Evolutionary conservation across 2,797 vertebrate species (phyloP).

Genomic region (Sebastes minor): DNA sequence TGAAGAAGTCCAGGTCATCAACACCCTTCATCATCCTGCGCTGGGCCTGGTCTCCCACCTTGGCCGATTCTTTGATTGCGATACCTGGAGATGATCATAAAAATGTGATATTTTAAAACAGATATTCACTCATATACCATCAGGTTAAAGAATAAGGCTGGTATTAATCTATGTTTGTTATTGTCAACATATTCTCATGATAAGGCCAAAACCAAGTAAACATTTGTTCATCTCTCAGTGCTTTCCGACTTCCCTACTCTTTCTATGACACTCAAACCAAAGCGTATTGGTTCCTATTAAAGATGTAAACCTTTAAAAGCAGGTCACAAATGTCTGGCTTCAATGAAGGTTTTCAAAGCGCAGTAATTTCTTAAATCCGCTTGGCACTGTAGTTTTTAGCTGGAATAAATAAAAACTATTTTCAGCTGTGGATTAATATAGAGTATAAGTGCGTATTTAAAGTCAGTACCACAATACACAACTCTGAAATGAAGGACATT

Average conservation of each 20-base stretch:
- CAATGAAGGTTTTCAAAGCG: neutral
- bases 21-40: constrained; percentile 98
- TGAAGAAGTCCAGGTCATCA: constrained; percentile 98
- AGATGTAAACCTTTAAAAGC: neutral
- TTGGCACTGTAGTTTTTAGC: too few species aligned
- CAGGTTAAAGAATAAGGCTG: neutral
- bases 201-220: neutral
- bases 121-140: neutral
- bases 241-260: neutral
- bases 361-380: neutral
- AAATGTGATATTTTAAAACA: neutral
- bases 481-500: neutral
- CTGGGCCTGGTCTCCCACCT: constrained; percentile 97
- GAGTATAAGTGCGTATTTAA: neutral
- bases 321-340: neutral
- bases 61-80: constrained; percentile 98
- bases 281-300: fast-evolving
- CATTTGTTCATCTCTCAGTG: neutral
- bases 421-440: neutral
- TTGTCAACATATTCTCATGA: neutral
- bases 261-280: neutral
- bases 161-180: neutral
- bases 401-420: neutral
- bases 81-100: constrained; percentile 86
- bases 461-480: neutral